Conservation (phyloP, 2,888 invertebrate genomes). For the Lasioglossum malachurum region DNA sequence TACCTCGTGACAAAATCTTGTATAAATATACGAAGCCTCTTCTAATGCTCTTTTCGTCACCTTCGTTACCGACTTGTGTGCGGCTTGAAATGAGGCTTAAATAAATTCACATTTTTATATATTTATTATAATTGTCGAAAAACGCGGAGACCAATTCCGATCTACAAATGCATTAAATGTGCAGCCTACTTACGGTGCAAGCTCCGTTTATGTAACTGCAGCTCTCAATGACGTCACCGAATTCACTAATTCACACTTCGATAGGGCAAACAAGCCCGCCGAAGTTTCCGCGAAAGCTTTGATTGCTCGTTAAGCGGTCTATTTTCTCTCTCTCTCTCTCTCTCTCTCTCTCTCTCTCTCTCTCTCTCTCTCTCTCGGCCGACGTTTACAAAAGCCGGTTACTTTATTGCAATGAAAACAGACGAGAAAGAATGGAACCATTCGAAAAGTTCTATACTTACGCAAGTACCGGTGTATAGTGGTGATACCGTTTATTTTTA, state of each 20-base stretch:
- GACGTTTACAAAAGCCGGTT: constrained; percentile 45
- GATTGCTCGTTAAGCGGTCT: constrained; percentile 10
- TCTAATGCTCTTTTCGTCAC: background rate
- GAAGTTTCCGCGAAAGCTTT: constrained; percentile 5
- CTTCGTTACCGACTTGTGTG: background rate
- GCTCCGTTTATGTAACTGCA: constrained; percentile 20
- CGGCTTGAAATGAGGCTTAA: background rate
- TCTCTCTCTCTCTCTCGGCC: constrained; percentile 7
- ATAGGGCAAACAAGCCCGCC: background rate
- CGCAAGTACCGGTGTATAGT: constrained; percentile 44
- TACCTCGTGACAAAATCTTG: constrained; percentile 12
- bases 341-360: too few species aligned
- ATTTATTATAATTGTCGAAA: background rate
- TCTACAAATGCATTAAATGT: background rate
- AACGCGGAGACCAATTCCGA: background rate
- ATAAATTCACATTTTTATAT: background rate
- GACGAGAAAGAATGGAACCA: constrained; percentile 33
- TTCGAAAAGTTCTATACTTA: constrained; percentile 56
- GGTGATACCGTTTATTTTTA: constrained; percentile 70
- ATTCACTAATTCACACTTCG: constrained; percentile 7
- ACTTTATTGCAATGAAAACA: constrained; percentile 62
- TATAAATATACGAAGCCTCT: background rate
- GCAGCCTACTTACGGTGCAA: background rate
- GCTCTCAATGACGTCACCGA: background rate
- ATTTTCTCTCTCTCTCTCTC: constrained; percentile 40